These are phyloP conservation scores for Epirrhoe tristata DNA, from an alignment of 2,888 invertebrate species.

Conservation along the genomic window DNA sequence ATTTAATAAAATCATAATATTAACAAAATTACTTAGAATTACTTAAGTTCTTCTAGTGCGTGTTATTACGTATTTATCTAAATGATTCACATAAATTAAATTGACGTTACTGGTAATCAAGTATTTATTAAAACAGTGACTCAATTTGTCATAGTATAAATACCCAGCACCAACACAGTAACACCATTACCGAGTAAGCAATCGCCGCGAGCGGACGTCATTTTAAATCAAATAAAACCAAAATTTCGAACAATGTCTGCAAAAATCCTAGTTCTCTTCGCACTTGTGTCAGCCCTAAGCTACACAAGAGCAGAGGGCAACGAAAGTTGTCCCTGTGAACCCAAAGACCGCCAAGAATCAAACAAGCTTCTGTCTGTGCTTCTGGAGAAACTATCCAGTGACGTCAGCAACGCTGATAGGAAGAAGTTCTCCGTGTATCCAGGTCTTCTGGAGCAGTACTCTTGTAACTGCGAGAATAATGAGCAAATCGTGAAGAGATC, in stretches of 20 bases:
- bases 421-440: constrained; percentile 44
- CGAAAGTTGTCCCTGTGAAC: not conserved
- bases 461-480: constrained; percentile 49
- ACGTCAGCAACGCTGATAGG: constrained; percentile 24
- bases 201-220: not conserved
- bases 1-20: too few species aligned
- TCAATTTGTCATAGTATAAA: not conserved
- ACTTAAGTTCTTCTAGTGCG: too few species aligned
- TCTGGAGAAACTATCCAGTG: constrained; percentile 41
- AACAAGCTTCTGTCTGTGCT: constrained; percentile 41
- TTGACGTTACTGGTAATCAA: not conserved
- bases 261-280: not conserved
- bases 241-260: not conserved
- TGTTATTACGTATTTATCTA: not conserved
- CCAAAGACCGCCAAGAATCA: constrained; percentile 28
- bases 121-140: not conserved
- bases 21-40: not conserved
- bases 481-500: constrained; percentile 32
- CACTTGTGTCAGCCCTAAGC: not conserved
- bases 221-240: not conserved
- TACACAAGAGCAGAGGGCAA: not conserved
- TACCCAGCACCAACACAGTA: not conserved
- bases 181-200: not conserved
- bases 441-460: constrained; percentile 47
- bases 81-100: not conserved